Conservation (phyloP, 2,888 invertebrate genomes). For the Tetragonula carbonaria region DNA sequence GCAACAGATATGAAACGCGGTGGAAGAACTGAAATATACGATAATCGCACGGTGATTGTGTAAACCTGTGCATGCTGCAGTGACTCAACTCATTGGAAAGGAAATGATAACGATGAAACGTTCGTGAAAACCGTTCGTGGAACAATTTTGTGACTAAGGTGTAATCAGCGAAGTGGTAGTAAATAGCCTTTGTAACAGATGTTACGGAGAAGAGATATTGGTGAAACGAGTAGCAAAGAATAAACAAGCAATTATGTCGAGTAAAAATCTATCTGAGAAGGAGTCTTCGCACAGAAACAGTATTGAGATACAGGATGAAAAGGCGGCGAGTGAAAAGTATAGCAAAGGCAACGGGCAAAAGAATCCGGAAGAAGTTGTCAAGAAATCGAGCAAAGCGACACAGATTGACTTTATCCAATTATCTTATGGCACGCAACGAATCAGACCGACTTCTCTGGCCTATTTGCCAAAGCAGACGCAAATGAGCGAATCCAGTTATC, state of each 20-base stretch:
- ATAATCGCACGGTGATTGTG: constrained; percentile 42
- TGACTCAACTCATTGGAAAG: constrained; percentile 34
- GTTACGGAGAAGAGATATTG: neutral
- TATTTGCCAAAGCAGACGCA: constrained; percentile 73
- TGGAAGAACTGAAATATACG: constrained; percentile 10
- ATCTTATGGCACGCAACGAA: constrained; percentile 62
- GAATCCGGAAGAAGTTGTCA: constrained; percentile 50
- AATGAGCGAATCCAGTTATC: constrained; percentile 70
- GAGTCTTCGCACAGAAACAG: constrained; percentile 15
- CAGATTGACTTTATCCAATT: constrained; percentile 76
- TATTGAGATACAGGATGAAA: constrained; percentile 27
- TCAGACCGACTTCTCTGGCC: constrained; percentile 77
- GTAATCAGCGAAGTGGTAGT: neutral
- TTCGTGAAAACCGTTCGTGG: constrained; percentile 24
- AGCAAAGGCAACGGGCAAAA: constrained; percentile 34
- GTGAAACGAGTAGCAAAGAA: neutral
- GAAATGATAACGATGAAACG: constrained; percentile 38
- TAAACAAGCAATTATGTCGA: constrained; percentile 34
- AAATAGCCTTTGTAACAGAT: neutral
- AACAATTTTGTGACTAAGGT: constrained; percentile 15
- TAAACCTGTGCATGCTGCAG: constrained; percentile 20
- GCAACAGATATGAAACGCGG: constrained; percentile 2
- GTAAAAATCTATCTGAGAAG: constrained; percentile 27
- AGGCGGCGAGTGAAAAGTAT: constrained; percentile 38
- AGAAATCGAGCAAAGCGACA: constrained; percentile 76